Conservation (phyloP, 2,113 vertebrate species). For the Bombycilla garrulus region DNA sequence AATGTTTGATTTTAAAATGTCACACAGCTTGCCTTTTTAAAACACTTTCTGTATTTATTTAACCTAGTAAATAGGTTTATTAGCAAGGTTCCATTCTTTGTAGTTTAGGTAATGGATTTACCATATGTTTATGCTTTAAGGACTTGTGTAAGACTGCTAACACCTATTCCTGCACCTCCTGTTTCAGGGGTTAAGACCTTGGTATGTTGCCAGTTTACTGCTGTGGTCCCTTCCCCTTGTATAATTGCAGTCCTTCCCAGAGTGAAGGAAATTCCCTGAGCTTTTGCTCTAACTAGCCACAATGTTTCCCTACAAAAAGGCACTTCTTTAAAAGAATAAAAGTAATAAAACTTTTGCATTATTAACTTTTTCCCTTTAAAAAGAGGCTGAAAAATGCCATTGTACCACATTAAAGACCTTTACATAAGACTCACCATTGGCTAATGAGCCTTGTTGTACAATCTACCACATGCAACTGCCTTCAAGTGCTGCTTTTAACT, state of each 20-base stretch:
- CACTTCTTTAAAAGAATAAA: slow-evolving; percentile 79
- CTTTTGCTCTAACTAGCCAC: slow-evolving; percentile 77
- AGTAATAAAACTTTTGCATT: slow-evolving; percentile 89
- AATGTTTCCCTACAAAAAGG: slow-evolving; percentile 72
- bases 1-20: slow-evolving; percentile 71
- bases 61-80: slow-evolving; percentile 84
- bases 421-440: slow-evolving; percentile 73
- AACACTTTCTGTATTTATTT: slow-evolving; percentile 79
- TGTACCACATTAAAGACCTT: slow-evolving; percentile 81
- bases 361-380: slow-evolving; percentile 85
- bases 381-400: slow-evolving; percentile 80
- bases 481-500: slow-evolving; percentile 74
- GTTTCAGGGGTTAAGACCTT: slow-evolving; percentile 75
- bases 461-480: slow-evolving; percentile 74
- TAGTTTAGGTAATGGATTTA: slow-evolving; percentile 80
- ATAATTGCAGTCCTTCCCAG: slow-evolving; percentile 78
- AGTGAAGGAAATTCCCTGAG: slow-evolving; percentile 86
- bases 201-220: slow-evolving; percentile 66
- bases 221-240: slow-evolving; percentile 63
- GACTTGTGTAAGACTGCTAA: slow-evolving; percentile 66
- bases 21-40: slow-evolving; percentile 71
- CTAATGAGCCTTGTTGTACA: slow-evolving; percentile 85
- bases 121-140: slow-evolving; percentile 81
- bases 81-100: slow-evolving; percentile 79
- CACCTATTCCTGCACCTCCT: slow-evolving; percentile 76